Base-by-base conservation (phyloP, 2,888 invertebrate species). In the Eupithecia abbreviata region DNA sequence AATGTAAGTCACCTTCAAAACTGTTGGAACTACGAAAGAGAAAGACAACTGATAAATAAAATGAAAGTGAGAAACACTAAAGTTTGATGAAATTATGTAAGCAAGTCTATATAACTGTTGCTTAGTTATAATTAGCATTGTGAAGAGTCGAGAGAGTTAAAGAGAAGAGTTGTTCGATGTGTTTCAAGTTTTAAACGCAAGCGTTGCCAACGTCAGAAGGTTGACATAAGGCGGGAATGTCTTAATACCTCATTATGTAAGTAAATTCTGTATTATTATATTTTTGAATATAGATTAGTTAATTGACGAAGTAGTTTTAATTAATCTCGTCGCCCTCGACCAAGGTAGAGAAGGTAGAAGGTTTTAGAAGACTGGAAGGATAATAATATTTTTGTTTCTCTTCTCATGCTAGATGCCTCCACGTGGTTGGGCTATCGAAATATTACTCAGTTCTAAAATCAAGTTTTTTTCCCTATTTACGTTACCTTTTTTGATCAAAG, bases 221-320 rank as follows among this genome's bases (percentile, higher is more conserved):
- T 42, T 42, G 42, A 73, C 10, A 15, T 6, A 43, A 55, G 42
- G n/a, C 6, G 13, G 72, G 41, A 67, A 18, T 67, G 45, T 30
- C 45, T 47, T 62, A 70, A 18, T 70, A 71, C 73, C 75, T 73
- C 68, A 73, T 69, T 72, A 75, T 65, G 71, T 74, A 74, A 76
- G 73, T 66, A 66, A 71, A 41, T 62, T 65, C 30, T 70, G 70
- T 74, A 66, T 51, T 73, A 55, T 62, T 77, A 78, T 82, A 79
- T 81, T 80, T 82, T 81, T 81, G 58, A 82, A 81, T 73, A 55
- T 78, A 82, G 7, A 18, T 70, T 71, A 73, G 73, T 71, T n/a
- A 68, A 62, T 42, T n/a, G 42, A 49, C 15, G 30, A 69, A 69
- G 66, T 9, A 58, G 7, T 66, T 66, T 66, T 13, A 15, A 41